Conservation (phyloP, 2,888 invertebrate genomes). For the Macropis europaea region DNA sequence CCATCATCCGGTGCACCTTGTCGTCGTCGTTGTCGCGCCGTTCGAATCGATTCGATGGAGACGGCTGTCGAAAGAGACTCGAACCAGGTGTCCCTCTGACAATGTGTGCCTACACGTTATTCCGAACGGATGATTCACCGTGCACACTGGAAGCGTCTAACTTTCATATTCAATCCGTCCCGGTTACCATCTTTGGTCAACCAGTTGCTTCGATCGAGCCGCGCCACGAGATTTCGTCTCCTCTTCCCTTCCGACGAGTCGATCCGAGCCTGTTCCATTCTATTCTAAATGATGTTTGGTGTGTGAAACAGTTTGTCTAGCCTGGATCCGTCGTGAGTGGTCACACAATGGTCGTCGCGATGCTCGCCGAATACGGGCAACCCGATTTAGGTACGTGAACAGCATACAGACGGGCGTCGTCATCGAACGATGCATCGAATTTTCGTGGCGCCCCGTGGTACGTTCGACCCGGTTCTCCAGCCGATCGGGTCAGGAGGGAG, state of each 20-base stretch:
- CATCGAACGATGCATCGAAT: too few species aligned
- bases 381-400: slow-evolving; percentile 72
- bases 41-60: slow-evolving; percentile 1
- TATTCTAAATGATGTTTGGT: slow-evolving; percentile 21
- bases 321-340: slow-evolving; percentile 33
- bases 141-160: slow-evolving; percentile 13
- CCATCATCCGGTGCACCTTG: too few species aligned
- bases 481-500: too few species aligned
- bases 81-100: slow-evolving; percentile 19
- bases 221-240: slow-evolving; percentile 19
- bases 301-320: slow-evolving; percentile 52
- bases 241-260: slow-evolving; percentile 7
- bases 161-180: slow-evolving; percentile 39
- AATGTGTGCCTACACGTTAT: slow-evolving; percentile 47
- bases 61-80: neutral
- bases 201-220: slow-evolving; percentile 12
- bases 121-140: slow-evolving; percentile 52
- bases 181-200: slow-evolving; percentile 44
- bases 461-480: too few species aligned
- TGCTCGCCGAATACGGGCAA: slow-evolving; percentile 72
- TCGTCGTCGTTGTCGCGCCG: neutral
- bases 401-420: too few species aligned
- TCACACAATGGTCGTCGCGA: slow-evolving; percentile 73
- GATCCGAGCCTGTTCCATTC: neutral
- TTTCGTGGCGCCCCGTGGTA: too few species aligned